These are phyloP conservation scores for Campoletis raptor DNA, from an alignment of 2,888 invertebrate species.

Conservation along the genomic window DNA sequence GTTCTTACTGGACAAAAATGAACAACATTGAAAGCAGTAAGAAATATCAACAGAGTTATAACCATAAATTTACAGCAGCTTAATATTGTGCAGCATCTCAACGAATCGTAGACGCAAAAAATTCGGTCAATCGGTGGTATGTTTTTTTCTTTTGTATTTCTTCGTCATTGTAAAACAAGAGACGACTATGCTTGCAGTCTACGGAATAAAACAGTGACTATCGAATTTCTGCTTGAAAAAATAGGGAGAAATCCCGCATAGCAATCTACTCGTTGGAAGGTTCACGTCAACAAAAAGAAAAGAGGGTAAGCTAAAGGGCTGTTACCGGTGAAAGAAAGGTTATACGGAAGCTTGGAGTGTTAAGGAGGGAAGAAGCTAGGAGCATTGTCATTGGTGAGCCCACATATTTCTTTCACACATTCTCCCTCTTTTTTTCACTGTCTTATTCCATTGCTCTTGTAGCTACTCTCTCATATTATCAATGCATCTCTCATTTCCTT, in stretches of 20 bases:
- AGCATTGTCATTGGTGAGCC: constrained; percentile 65
- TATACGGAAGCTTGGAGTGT: constrained; percentile 70
- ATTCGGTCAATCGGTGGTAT: not conserved
- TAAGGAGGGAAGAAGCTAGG: constrained; percentile 56
- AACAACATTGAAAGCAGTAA: not conserved
- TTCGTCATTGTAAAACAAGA: not conserved
- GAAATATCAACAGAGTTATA: not conserved
- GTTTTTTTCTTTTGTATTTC: not conserved
- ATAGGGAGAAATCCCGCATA: constrained; percentile 21
- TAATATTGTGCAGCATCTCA: not conserved
- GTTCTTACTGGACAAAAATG: not conserved
- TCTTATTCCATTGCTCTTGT: constrained; percentile 8
- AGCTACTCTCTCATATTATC: constrained; percentile 12
- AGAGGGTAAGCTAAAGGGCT: constrained; percentile 25
- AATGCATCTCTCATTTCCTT: constrained; percentile 41
- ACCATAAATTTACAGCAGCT: no score
- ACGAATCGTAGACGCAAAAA: not conserved
- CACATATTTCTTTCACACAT: constrained; percentile 49
- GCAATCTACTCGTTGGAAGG: constrained; percentile 14
- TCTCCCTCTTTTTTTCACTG: constrained; percentile 5
- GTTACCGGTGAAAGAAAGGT: constrained; percentile 71
- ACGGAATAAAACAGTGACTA: not conserved
- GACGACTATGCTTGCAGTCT: not conserved
- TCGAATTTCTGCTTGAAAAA: not conserved
- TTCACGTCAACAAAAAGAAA: constrained; percentile 25